Conservation (phyloP, 2,797 vertebrate genomes). For the Coregonus suidteri region DNA sequence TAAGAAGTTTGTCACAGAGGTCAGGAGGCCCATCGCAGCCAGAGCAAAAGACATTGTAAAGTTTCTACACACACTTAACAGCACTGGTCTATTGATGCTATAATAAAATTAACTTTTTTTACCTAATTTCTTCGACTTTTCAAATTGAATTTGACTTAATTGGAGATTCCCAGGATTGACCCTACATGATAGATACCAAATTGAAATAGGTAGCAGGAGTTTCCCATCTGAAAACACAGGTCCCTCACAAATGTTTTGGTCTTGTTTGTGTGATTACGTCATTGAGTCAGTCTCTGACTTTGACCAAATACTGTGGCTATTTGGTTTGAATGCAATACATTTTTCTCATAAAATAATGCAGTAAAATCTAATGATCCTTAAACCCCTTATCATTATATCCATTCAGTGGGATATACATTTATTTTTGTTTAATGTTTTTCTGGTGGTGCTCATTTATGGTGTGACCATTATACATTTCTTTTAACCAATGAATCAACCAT, state of each 20-base stretch:
- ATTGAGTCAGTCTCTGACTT: neutral
- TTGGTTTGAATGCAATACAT: neutral
- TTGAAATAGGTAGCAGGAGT: neutral
- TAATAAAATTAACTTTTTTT: too few species aligned
- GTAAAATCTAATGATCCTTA: neutral
- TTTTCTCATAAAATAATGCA: too few species aligned
- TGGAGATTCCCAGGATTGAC: neutral
- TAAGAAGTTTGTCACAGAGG: constrained; percentile 92
- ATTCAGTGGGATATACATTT: neutral
- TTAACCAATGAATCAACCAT: neutral
- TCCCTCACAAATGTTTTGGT: neutral
- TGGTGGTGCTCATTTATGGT: too few species aligned
- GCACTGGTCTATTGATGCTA: neutral
- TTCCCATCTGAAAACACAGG: neutral
- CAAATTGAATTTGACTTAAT: too few species aligned
- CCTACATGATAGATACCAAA: neutral
- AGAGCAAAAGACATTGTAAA: constrained; percentile 94
- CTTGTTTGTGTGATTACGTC: neutral
- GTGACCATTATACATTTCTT: neutral
- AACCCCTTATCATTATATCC: neutral
- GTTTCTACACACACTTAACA: constrained; percentile 36
- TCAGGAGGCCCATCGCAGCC: constrained; percentile 88
- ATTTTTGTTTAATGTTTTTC: neutral
- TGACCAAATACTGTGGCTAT: neutral
- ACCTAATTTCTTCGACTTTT: too few species aligned